Percentiles rank a stretch among this genome's conserved stretches.
phyloP scores from a whole-genome alignment of 2,888 invertebrate species.

The Polia nebulosa region DNA sequence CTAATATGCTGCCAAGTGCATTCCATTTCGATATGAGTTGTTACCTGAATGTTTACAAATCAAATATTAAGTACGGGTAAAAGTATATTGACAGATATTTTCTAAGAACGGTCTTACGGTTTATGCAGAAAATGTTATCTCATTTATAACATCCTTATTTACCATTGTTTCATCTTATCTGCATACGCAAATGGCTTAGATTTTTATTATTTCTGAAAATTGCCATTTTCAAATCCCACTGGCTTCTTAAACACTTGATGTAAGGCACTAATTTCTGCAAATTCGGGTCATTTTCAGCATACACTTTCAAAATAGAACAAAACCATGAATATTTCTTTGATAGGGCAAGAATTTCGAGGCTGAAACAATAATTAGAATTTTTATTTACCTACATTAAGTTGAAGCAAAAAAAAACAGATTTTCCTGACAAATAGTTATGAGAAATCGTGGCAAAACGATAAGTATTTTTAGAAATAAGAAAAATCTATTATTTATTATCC shows the following conservation, averaged over 20 bases:
- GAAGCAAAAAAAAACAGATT: neutral
- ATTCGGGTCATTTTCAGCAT: neutral
- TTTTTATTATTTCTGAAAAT: slow-evolving; percentile 47
- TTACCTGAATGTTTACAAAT: slow-evolving; percentile 30
- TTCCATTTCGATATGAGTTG: slow-evolving; percentile 25
- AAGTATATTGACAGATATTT: slow-evolving; percentile 27
- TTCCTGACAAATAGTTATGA: neutral
- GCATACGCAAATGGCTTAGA: slow-evolving; percentile 23
- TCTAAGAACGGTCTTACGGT: slow-evolving; percentile 42
- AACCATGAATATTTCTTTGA: neutral
- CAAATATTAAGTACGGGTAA: slow-evolving; percentile 24
- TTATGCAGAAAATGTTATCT: slow-evolving; percentile 49
- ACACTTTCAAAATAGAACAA: neutral
- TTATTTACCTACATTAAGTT: neutral
- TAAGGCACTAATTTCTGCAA: neutral
- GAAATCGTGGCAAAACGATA: neutral
- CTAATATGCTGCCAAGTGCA: slow-evolving; percentile 24
- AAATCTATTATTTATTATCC: slow-evolving; percentile 6
- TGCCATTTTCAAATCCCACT: slow-evolving; percentile 8
- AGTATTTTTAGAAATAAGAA: neutral
- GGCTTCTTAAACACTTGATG: neutral
- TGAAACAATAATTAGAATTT: neutral
- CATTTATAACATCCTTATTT: slow-evolving; percentile 30
- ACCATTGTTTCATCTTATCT: slow-evolving; percentile 38
- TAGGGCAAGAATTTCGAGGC: neutral